Evolutionary conservation across 2,797 vertebrate species (phyloP), one percentile per base, ranked within the genome.

Genomic region (Phoeniculus purpureus): DNA sequence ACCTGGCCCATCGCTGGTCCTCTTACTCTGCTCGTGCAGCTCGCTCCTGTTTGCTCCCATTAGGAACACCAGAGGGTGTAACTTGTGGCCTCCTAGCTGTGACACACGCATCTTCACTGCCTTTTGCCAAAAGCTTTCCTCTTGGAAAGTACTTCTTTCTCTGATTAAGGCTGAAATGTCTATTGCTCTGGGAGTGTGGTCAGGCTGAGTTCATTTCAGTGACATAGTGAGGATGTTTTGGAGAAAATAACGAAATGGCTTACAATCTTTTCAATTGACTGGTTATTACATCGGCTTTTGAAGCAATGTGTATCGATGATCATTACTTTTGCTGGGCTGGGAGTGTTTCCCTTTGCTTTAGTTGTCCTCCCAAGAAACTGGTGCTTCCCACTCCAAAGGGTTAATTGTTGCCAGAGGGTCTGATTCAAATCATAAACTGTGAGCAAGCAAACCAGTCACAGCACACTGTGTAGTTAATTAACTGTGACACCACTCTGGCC

Each of bases 121-220:
- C 0, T 47, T 90, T 83, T 10, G 4, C 70, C 45, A 59, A 51
- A 81, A 66, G 9, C 8, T 52, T 78, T n/a, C 26, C 29, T 37
- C 77, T 78, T 12, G 27, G 34, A 55, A 78, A 54, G 67, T 13
- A 18, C 21, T 72, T 72, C 15, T 75, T 45, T 27, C 21, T 70
- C 31, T 10, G 37, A 23, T 43, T 17, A 12, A 15, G 25, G 13
- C 21, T 60, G 21, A 65, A 87, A 68, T 0, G 1, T 9, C 2
- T 7, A 13, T 0, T 0, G 2, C 27, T 21, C 32, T 18, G 31
- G 52, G 31, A 89, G 25, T 1, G 0, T 15, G 6, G 31, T 54
- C 16, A 7, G 12, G 60, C 23, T 10, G 17, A 1, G 0, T 52
- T 65, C 14, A 21, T 19, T 75, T 78, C 23, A 5, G 32, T 65